Percentiles rank a stretch among this genome's conserved stretches.
Evolutionary conservation across 2,113 vertebrate genomes (phyloP).

Genomic region (Pygathrix nemaeus): DNA sequence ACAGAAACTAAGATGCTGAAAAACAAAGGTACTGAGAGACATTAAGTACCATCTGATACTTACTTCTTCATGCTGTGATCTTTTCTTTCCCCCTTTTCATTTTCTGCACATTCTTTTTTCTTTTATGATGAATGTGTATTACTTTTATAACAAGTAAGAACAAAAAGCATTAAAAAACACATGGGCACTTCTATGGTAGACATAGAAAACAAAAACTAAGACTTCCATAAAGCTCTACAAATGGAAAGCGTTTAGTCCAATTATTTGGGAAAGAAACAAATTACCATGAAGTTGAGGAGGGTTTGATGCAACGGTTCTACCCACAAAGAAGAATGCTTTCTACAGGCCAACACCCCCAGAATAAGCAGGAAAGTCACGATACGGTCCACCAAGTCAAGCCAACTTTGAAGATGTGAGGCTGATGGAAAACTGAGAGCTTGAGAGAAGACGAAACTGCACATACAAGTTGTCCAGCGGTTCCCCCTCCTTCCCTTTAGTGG

Average conservation of each 20-base stretch:
- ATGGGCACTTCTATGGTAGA: neutral
- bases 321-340: neutral
- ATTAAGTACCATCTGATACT: neutral
- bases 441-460: neutral
- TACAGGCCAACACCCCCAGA: neutral
- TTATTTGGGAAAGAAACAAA: neutral
- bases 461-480: fast-evolving
- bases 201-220: neutral
- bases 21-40: neutral
- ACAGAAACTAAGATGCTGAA: neutral
- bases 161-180: neutral
- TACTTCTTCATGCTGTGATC: neutral
- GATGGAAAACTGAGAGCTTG: neutral
- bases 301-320: neutral
- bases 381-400: neutral
- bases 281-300: neutral
- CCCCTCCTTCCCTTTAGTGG: neutral
- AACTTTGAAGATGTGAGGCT: neutral
- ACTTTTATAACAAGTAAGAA: neutral
- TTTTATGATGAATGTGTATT: neutral
- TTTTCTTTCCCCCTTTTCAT: neutral
- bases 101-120: neutral
- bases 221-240: neutral
- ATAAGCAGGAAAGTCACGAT: neutral
- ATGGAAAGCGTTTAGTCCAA: neutral